A percentile compares a stretch with the other conserved stretches of the same genome.
Conservation (phyloP, 2,888 invertebrate species). For the Acheta domesticus region DNA sequence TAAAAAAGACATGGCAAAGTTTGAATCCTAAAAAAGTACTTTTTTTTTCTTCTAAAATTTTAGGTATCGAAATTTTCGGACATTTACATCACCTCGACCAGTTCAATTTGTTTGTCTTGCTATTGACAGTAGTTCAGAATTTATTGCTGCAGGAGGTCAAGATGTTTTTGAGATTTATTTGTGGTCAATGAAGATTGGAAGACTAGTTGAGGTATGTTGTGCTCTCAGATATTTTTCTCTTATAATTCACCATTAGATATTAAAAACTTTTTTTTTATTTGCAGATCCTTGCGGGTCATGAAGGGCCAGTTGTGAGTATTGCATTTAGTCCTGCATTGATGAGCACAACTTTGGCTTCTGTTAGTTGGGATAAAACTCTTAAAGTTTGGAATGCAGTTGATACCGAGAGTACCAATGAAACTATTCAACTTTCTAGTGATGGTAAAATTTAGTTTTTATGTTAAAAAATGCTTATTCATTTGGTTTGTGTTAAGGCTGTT, state of each 20-base stretch:
- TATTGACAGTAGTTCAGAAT: conserved; percentile 84
- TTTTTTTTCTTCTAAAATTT: conserved; percentile 35
- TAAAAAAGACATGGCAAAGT: background rate
- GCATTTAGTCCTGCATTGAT: conserved; percentile 71
- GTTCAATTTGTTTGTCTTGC: conserved; percentile 90
- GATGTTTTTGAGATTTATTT: conserved; percentile 93
- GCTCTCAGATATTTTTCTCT: background rate
- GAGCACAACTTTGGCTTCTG: conserved; percentile 76
- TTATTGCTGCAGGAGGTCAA: conserved; percentile 91
- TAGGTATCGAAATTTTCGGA: conserved; percentile 97
- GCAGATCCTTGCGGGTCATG: conserved; percentile 83
- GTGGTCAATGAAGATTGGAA: conserved; percentile 93
- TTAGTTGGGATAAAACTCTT: conserved; percentile 93
- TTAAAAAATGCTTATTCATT: background rate
- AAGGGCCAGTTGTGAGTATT: conserved; percentile 83
- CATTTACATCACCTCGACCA: conserved; percentile 85
- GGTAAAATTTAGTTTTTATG: conserved; percentile 43
- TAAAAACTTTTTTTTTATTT: conserved; percentile 26
- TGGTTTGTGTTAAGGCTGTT: too few species aligned
- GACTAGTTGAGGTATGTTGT: conserved; percentile 72
- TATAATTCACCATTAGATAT: conserved; percentile 20
- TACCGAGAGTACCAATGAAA: conserved; percentile 74
- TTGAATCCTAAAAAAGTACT: background rate
- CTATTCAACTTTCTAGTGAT: conserved; percentile 72
- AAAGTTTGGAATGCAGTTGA: conserved; percentile 90